Evolutionary conservation across 1,140 invertebrate genomes (phyloP).

Genomic region (Drosophila sechellia): DNA sequence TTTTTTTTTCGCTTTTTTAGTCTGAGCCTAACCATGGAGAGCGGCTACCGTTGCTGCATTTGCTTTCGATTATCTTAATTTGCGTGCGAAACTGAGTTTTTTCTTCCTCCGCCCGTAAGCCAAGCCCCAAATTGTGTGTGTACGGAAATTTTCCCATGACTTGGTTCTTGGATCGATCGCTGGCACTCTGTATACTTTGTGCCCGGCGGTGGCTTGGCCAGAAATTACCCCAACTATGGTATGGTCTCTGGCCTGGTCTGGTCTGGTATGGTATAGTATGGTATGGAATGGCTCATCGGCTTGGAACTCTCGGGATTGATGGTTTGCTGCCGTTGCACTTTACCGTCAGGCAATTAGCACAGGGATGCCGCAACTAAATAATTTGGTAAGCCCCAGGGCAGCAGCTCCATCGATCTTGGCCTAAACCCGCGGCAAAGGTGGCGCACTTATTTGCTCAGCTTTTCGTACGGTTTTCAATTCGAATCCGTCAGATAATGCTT

Average conservation of each 20-base stretch:
- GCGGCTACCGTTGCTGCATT: slow-evolving; percentile 78
- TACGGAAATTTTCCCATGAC: slow-evolving; percentile 83
- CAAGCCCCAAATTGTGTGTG: slow-evolving; percentile 83
- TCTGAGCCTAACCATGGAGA: slow-evolving; percentile 74
- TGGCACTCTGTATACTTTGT: slow-evolving; percentile 62
- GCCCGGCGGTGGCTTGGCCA: slow-evolving; percentile 80
- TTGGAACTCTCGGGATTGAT: slow-evolving; percentile 64
- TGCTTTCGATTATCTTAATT: slow-evolving; percentile 84
- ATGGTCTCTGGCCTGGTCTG: slow-evolving; percentile 13
- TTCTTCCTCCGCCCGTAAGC: slow-evolving; percentile 67
- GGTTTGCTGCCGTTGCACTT: slow-evolving; percentile 73
- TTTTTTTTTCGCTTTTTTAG: slow-evolving; percentile 16
- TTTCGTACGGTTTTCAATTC: slow-evolving; percentile 12
- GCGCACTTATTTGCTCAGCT: slow-evolving; percentile 69
- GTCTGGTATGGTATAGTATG: background rate
- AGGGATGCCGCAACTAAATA: slow-evolving; percentile 81
- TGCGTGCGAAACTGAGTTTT: slow-evolving; percentile 84
- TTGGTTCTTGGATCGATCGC: slow-evolving; percentile 42
- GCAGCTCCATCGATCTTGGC: slow-evolving; percentile 15
- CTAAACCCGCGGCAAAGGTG: slow-evolving; percentile 42
- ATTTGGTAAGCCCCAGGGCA: slow-evolving; percentile 67
- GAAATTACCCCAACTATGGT: slow-evolving; percentile 75
- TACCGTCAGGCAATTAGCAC: slow-evolving; percentile 79
- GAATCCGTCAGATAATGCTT: background rate
- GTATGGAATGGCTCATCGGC: slow-evolving; percentile 25